Evolutionary conservation across 2,113 vertebrate genomes (phyloP), one percentile per base, ranked within the genome.

Genomic region (Sceloporus tristichus): DNA sequence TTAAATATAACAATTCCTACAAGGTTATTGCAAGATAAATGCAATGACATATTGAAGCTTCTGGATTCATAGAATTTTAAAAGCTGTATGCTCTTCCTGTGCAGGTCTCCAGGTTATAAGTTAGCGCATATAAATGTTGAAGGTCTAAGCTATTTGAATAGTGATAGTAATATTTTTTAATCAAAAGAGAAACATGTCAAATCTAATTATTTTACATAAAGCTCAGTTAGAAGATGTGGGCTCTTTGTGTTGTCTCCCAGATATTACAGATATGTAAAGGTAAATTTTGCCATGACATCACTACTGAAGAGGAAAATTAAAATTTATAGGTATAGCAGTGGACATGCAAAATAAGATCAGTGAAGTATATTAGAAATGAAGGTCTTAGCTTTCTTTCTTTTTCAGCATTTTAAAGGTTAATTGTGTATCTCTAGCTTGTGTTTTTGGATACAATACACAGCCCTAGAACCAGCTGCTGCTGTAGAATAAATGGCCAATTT

Each of bases 401-500:
- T 95, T 95, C 93, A 93, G 96, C 95, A 96, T 94, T 96, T 96
- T 93, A 95, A 91, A 96, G 95, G 96, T 97, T 97, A 97, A 96
- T 95, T 95, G 81, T 93, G 85, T 88, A 94, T 94, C 94, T 91
- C 94, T 90, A 90, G 90, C 92, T 77, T 66, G 84, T 91, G 95
- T 71, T 95, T 95, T 62, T 95, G 93, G 93, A 90, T 95, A 91
- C 95, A 94, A 95, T 95, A 85, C 93, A 91, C 89, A 92, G 84
- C 92, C 89, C 93, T 93, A 94, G 93, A 97, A 96, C 94, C 97
- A 98, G 96, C 97, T 97, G 96, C 96, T 96, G 94, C 93, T 95
- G 91, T 88, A 95, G 96, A 97, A 96, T 97, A 98, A 98, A 97
- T 97, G 95, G 95, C 97, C 96, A 97, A 96, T 97, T 97, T 96